A percentile compares a stretch with the other conserved stretches of the same genome.
phyloP scores from a whole-genome alignment of 1,140 invertebrate genomes.

The Panulirus ornatus region DNA sequence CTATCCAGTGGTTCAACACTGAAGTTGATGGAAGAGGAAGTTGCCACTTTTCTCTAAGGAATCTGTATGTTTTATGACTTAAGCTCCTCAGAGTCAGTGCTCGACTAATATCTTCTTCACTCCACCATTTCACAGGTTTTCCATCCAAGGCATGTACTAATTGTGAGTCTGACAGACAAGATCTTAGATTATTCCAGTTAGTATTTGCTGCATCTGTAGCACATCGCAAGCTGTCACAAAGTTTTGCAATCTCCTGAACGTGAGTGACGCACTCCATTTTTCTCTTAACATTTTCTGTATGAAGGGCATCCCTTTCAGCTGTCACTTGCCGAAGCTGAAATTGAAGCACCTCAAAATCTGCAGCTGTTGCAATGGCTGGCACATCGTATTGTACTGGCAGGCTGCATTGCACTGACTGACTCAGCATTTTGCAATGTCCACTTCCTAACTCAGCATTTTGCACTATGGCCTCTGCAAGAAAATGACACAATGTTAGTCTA shows the following conservation, averaged over 20 bases:
- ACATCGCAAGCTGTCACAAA: too few species aligned
- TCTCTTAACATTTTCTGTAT: constrained; percentile 8
- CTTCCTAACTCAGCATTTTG: constrained; percentile 8
- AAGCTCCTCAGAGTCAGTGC: constrained; percentile 15
- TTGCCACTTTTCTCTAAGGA: constrained; percentile 8
- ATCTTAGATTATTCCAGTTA: neutral
- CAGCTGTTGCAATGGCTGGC: neutral
- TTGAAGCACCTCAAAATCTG: too few species aligned
- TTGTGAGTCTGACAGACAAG: neutral
- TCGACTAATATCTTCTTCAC: constrained; percentile 10
- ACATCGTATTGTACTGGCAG: neutral
- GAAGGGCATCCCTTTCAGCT: constrained; percentile 15
- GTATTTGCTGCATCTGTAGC: constrained; percentile 1
- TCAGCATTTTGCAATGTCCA: neutral
- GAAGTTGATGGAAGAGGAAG: constrained; percentile 10
- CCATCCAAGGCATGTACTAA: too few species aligned
- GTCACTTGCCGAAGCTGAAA: neutral
- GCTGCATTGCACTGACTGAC: neutral
- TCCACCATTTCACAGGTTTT: constrained; percentile 16
- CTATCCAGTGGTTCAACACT: neutral
- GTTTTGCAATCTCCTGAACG: too few species aligned
- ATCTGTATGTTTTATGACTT: too few species aligned
- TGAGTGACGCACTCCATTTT: too few species aligned
- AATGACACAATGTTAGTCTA: neutral
- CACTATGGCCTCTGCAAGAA: neutral